Conservation (phyloP, 2,797 vertebrate genomes). For the Aplochiton taeniatus region DNA sequence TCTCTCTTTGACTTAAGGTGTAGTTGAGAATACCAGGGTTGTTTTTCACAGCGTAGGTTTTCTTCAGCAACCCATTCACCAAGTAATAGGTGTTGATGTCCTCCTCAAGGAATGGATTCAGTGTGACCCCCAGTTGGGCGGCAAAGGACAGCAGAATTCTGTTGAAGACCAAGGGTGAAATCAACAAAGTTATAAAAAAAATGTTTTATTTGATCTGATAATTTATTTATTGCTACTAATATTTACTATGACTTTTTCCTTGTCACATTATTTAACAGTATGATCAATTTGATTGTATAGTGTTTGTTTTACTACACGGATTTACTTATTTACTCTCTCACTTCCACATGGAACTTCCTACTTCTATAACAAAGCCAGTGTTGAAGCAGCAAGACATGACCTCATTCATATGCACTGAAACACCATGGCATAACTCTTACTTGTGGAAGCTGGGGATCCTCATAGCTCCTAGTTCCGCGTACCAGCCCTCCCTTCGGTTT, state of each 20-base stretch:
- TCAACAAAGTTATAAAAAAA: no score
- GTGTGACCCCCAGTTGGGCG: constrained; percentile 67
- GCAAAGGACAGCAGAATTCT: constrained; percentile 74
- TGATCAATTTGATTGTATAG: no score
- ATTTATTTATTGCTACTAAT: no score
- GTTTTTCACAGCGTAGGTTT: constrained; percentile 63
- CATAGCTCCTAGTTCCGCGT: constrained; percentile 85
- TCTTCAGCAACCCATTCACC: constrained; percentile 68
- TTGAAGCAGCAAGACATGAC: background rate
- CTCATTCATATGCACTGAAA: no score
- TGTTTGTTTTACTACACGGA: no score
- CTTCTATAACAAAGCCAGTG: no score
- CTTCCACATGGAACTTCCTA: no score
- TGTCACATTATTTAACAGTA: no score
- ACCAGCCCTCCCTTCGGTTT: constrained; percentile 79
- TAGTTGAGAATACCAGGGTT: constrained; percentile 78
- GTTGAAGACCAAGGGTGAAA: constrained; percentile 8
- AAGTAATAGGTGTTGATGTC: constrained; percentile 80
- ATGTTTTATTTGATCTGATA: no score
- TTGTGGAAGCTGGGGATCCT: constrained; percentile 83
- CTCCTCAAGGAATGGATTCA: constrained; percentile 71
- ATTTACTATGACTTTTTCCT: no score
- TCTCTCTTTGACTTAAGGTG: constrained; percentile 62
- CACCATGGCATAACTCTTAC: constrained; percentile 61
- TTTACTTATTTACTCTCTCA: no score